These are phyloP conservation scores for Ranitomeya imitator DNA, from an alignment of 2,113 vertebrate genomes.

Conservation along the genomic window DNA sequence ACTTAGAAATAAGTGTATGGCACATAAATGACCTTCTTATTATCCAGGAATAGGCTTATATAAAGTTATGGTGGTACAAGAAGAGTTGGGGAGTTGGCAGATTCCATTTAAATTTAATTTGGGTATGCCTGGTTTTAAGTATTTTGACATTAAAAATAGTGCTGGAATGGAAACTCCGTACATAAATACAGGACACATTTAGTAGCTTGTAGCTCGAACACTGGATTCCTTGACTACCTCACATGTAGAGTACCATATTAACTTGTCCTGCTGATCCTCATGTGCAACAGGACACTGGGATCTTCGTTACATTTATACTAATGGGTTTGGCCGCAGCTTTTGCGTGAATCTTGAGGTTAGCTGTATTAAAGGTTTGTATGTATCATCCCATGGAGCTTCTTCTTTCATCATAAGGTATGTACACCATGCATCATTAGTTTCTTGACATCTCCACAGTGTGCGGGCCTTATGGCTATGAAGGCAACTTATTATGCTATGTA, in stretches of 20 bases:
- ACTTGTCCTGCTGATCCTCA: neutral
- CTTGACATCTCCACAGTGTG: slow-evolving; percentile 12
- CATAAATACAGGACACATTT: neutral
- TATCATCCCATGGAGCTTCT: neutral
- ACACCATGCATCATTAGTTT: neutral
- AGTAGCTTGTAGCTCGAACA: neutral
- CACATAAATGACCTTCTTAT: no score
- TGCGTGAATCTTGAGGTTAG: neutral
- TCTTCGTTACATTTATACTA: neutral
- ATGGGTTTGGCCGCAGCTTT: neutral
- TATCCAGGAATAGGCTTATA: no score
- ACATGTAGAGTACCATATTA: neutral
- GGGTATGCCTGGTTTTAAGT: neutral
- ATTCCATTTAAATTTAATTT: no score
- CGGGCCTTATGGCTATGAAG: slow-evolving; percentile 20
- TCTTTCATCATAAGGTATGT: neutral
- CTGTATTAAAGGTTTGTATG: neutral
- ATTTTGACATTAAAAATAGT: neutral
- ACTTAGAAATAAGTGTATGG: no score
- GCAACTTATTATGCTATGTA: slow-evolving; percentile 4
- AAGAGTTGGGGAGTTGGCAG: no score
- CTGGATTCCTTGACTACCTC: neutral
- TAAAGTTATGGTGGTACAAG: no score
- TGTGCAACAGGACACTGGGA: neutral
- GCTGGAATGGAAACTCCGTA: neutral